Conservation (phyloP, 1,140 invertebrate species). For the Megalonaias nervosa region DNA sequence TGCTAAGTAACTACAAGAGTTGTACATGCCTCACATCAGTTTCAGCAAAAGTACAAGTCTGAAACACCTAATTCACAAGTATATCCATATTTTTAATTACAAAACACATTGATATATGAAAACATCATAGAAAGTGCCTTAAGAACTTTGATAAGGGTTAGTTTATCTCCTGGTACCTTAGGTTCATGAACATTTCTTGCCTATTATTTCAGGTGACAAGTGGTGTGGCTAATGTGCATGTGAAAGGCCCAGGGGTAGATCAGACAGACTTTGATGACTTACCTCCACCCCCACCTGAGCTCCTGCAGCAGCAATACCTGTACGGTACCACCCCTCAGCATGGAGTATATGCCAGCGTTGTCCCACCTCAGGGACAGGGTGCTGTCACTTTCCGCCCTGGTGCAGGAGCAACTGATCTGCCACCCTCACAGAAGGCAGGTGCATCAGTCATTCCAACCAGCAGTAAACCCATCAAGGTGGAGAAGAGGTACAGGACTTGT, state of each 20-base stretch:
- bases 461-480: constrained; percentile 52
- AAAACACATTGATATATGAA: too few species aligned
- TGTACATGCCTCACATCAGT: too few species aligned
- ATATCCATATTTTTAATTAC: too few species aligned
- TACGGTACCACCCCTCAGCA: constrained; percentile 63
- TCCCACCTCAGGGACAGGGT: constrained; percentile 40
- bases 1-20: too few species aligned
- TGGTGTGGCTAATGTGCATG: constrained; percentile 46
- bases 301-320: constrained; percentile 64
- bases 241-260: constrained; percentile 40
- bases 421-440: constrained; percentile 50
- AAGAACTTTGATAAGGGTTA: too few species aligned
- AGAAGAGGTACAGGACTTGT: constrained; percentile 14
- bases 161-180: too few species aligned
- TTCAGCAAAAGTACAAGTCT: too few species aligned
- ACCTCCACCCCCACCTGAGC: constrained; percentile 60
- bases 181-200: background rate
- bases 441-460: constrained; percentile 49
- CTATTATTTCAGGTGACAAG: constrained; percentile 51
- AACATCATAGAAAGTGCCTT: too few species aligned
- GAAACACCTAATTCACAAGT: too few species aligned
- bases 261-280: constrained; percentile 45
- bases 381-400: constrained; percentile 51
- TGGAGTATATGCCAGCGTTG: constrained; percentile 47
- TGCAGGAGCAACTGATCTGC: constrained; percentile 45